phyloP scores from a whole-genome alignment of 2,888 invertebrate species.

The Melangyna quadrimaculata region DNA sequence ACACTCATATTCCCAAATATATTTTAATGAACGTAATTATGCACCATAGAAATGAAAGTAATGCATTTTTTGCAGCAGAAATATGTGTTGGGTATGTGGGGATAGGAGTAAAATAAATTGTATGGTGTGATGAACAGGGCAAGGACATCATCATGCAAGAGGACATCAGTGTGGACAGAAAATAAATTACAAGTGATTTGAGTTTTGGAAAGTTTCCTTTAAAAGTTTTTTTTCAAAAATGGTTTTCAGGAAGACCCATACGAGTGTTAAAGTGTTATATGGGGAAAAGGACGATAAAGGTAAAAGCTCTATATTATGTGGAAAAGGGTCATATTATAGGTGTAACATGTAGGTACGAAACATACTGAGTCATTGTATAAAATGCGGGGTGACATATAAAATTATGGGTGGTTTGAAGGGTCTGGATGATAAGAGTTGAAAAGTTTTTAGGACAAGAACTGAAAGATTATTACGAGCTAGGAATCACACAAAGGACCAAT shows the following conservation, averaged over 20 bases:
- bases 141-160: neutral
- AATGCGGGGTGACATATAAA: neutral
- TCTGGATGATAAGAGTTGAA: slow-evolving; percentile 16
- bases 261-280: neutral
- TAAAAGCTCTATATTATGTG: neutral
- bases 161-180: slow-evolving; percentile 28
- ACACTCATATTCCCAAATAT: slow-evolving; percentile 10
- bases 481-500: slow-evolving; percentile 13
- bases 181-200: slow-evolving; percentile 28
- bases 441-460: slow-evolving; percentile 6
- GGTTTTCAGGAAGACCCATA: neutral
- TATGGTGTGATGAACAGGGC: neutral
- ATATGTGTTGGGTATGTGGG: neutral
- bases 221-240: neutral
- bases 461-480: slow-evolving; percentile 10
- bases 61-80: slow-evolving; percentile 21
- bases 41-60: slow-evolving; percentile 1
- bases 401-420: neutral
- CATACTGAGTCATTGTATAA: neutral
- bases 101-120: neutral
- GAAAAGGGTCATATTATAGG: slow-evolving; percentile 10
- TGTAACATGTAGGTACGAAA: neutral
- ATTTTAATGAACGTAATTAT: slow-evolving; percentile 18
- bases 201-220: slow-evolving; percentile 12
- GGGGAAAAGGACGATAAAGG: neutral